Conservation (phyloP, 2,888 invertebrate species). For the Notocelia uddmanniana region DNA sequence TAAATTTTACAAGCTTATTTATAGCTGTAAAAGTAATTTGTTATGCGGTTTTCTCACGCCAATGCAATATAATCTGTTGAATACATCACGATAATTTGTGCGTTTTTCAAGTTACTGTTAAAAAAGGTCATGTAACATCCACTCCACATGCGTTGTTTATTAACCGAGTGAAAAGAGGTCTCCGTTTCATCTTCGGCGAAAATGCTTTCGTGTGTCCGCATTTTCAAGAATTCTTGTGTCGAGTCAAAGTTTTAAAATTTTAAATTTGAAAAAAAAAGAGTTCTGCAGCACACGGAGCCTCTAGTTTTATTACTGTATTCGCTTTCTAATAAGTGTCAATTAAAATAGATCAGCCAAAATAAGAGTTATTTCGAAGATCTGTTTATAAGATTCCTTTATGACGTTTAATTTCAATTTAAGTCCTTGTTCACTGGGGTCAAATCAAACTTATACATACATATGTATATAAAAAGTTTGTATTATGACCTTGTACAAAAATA, state of each 20-base stretch:
- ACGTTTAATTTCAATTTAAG: neutral
- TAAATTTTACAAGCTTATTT: neutral
- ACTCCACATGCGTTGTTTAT: neutral
- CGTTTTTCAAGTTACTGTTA: slow-evolving; percentile 21
- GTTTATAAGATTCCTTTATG: neutral
- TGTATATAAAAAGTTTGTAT: neutral
- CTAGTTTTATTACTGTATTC: no score
- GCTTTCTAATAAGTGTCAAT: no score
- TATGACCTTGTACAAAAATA: neutral
- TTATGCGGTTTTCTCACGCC: slow-evolving; percentile 31
- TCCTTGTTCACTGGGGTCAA: neutral
- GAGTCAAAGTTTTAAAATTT: no score
- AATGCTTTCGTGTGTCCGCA: no score
- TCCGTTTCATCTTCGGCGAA: no score
- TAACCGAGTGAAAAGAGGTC: no score
- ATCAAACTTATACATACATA: no score
- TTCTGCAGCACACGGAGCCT: no score
- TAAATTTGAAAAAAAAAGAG: no score
- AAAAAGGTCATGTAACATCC: slow-evolving; percentile 13
- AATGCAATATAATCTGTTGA: slow-evolving; percentile 17
- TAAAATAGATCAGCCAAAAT: neutral
- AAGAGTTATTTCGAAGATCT: neutral
- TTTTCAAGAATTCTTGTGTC: no score
- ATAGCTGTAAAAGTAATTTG: slow-evolving; percentile 32
- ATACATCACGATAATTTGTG: slow-evolving; percentile 13